These are phyloP conservation scores for Chascanopsetta lugubris DNA, from an alignment of 2,113 vertebrate genomes.

Conservation along the genomic window DNA sequence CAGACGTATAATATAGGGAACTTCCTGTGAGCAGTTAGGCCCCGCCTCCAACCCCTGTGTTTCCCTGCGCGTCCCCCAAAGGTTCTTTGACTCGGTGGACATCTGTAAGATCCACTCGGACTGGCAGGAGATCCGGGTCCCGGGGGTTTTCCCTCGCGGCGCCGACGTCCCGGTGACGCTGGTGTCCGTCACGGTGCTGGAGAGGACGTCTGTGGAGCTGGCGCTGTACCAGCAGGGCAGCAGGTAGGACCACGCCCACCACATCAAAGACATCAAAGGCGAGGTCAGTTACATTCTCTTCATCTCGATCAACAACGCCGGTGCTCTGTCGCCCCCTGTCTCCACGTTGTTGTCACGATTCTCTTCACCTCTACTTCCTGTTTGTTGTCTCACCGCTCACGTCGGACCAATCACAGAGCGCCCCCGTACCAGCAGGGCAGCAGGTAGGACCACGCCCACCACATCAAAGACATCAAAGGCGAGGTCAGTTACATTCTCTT, in stretches of 20 bases:
- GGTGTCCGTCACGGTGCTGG: constrained; percentile 88
- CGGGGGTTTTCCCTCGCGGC: constrained; percentile 88
- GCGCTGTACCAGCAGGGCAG: constrained; percentile 94
- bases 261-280: not conserved
- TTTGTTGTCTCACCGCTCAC: too few relatives aligned
- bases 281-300: too few relatives aligned
- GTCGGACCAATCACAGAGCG: not conserved
- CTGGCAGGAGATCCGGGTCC: constrained; percentile 94
- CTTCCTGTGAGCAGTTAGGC: too few relatives aligned
- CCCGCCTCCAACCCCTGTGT: not conserved
- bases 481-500: too few relatives aligned
- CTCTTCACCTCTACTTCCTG: too few relatives aligned
- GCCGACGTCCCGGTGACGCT: constrained; percentile 85
- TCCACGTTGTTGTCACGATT: too few relatives aligned
- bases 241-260: constrained; percentile 76
- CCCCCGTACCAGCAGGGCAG: constrained; percentile 92
- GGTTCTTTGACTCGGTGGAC: constrained; percentile 96
- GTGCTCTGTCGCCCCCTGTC: too few relatives aligned
- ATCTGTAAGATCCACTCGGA: constrained; percentile 95
- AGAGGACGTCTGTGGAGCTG: constrained; percentile 89
- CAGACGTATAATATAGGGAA: too few relatives aligned
- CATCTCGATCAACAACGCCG: too few relatives aligned
- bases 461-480: not conserved
- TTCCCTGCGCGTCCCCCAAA: constrained; percentile 51
- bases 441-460: constrained; percentile 76